Conservation (phyloP, 2,113 vertebrate species). For the Sinosuthora webbiana region DNA sequence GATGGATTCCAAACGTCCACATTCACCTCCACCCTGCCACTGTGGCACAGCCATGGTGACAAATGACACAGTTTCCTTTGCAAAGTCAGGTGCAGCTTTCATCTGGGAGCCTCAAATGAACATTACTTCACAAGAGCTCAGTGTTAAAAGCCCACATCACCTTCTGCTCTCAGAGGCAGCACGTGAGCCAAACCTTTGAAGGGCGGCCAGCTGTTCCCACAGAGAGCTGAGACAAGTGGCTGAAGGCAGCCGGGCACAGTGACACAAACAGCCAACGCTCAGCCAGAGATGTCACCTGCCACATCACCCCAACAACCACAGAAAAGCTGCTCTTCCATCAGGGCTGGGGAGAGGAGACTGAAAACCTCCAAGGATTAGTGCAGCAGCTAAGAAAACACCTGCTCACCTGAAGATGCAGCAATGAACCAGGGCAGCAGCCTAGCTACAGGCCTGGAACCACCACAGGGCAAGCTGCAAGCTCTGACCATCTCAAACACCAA, state of each 20-base stretch:
- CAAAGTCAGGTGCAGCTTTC: background rate
- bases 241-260: background rate
- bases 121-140: background rate
- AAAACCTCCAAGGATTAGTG: background rate
- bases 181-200: background rate
- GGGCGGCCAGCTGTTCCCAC: background rate
- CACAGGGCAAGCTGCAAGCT: background rate
- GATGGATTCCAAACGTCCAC: background rate
- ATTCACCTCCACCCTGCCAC: background rate
- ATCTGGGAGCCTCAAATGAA: background rate
- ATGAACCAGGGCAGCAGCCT: background rate
- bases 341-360: background rate
- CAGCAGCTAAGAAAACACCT: background rate
- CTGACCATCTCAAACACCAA: background rate
- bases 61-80: background rate
- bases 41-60: background rate
- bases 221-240: background rate
- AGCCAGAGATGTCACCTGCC: background rate
- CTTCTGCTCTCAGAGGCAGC: background rate
- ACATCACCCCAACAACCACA: rapidly evolving
- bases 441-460: background rate
- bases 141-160: background rate
- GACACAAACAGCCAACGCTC: background rate
- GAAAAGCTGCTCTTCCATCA: background rate
- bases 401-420: background rate